These are phyloP conservation scores for Heterocephalus glaber DNA, from an alignment of 2,113 vertebrate species.

Conservation along the genomic window DNA sequence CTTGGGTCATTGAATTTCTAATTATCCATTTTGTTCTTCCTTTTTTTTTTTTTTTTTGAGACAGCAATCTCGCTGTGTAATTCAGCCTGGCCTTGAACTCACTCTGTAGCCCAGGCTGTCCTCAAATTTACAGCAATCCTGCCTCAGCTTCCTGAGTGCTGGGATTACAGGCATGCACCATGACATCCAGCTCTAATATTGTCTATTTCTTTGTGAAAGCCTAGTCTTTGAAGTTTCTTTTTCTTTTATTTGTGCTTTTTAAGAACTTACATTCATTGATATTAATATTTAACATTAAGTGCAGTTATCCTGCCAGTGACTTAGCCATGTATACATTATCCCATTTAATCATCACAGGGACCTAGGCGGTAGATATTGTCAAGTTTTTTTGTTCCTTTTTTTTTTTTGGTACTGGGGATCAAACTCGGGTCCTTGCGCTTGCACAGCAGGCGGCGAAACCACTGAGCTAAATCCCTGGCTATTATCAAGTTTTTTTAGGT, in stretches of 20 bases:
- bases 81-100: too few relatives aligned
- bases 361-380: neutral
- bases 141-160: neutral
- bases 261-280: neutral
- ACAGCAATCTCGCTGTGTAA: neutral
- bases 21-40: neutral
- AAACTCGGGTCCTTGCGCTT: too few relatives aligned
- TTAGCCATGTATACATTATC: neutral
- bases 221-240: conserved; percentile 44
- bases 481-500: neutral
- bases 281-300: neutral
- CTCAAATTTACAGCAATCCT: neutral
- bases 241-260: conserved; percentile 42
- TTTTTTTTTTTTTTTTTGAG: neutral
- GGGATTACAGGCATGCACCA: neutral
- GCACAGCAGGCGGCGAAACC: too few relatives aligned
- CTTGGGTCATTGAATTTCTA: neutral
- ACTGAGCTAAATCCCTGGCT: too few relatives aligned
- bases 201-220: neutral
- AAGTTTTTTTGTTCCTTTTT: too few relatives aligned
- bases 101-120: neutral
- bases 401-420: too few relatives aligned
- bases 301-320: neutral
- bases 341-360: neutral
- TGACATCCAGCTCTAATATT: neutral